A percentile compares a stretch with the other conserved stretches of the same genome.
These are phyloP conservation scores for Dendrocopos noguchii DNA, from an alignment of 2,113 vertebrate genomes.

Conservation along the genomic window DNA sequence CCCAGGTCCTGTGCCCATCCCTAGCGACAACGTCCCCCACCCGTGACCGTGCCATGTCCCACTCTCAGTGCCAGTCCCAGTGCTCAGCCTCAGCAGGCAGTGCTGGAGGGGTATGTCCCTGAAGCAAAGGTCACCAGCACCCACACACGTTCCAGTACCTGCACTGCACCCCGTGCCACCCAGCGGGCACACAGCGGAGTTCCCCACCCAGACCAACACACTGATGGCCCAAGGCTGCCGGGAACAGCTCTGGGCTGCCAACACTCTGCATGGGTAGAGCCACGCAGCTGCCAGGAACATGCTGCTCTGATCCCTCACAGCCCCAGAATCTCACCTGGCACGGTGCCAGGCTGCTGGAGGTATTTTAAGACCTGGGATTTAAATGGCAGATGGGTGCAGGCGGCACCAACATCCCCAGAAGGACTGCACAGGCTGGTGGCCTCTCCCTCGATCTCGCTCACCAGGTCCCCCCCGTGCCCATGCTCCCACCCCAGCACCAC, in stretches of 20 bases:
- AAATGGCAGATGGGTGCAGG: neutral
- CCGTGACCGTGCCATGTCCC: neutral
- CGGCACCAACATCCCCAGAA: fast-evolving
- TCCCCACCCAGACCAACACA: fast-evolving
- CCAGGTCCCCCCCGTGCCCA: fast-evolving
- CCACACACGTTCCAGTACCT: neutral
- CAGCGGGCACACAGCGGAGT: neutral
- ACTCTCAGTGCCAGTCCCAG: neutral
- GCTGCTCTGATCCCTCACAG: neutral
- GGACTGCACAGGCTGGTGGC: neutral
- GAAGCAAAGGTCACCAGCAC: neutral
- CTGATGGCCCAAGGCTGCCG: neutral
- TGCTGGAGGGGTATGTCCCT: fast-evolving
- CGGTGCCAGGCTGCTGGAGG: neutral
- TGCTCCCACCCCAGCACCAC: neutral
- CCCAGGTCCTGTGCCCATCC: neutral
- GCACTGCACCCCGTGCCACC: neutral
- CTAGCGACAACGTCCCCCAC: neutral
- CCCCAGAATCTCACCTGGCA: neutral
- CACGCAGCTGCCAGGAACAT: neutral
- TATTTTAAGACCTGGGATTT: constrained; percentile 40
- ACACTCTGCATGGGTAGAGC: fast-evolving
- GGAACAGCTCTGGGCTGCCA: neutral
- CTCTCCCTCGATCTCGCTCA: neutral
- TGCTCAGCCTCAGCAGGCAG: neutral